These are phyloP conservation scores for Brachionus koreanus DNA, from an alignment of 1,140 invertebrate species.

Conservation along the genomic window DNA sequence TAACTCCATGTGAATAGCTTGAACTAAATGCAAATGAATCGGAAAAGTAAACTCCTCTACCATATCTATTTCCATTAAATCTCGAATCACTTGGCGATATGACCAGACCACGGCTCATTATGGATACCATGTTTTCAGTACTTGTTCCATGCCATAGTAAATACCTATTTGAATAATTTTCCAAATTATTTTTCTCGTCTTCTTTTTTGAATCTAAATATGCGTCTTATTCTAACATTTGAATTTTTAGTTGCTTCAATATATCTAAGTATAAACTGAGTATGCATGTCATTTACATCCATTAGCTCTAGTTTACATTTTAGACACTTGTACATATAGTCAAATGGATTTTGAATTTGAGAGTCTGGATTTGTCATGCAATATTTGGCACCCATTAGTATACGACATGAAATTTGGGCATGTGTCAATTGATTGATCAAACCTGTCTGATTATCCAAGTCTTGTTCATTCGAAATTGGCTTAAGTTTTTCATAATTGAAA, in stretches of 20 bases:
- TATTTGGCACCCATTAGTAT: constrained; percentile 57
- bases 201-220: constrained; percentile 53
- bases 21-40: neutral
- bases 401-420: constrained; percentile 56
- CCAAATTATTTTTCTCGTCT: constrained; percentile 50
- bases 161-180: constrained; percentile 46
- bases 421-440: constrained; percentile 54
- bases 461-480: constrained; percentile 52
- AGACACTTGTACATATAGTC: constrained; percentile 60
- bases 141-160: constrained; percentile 60
- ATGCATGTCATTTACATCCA: constrained; percentile 52
- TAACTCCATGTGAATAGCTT: neutral
- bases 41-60: constrained; percentile 50
- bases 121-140: constrained; percentile 56
- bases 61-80: constrained; percentile 55
- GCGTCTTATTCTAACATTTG: constrained; percentile 50
- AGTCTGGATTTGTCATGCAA: constrained; percentile 40
- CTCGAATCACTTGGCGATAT: constrained; percentile 54
- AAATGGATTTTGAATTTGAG: constrained; percentile 56
- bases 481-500: constrained; percentile 56
- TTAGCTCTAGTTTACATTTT: constrained; percentile 52
- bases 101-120: constrained; percentile 55
- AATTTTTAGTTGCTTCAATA: constrained; percentile 53
- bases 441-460: constrained; percentile 51
- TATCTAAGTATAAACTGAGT: constrained; percentile 60